These are phyloP conservation scores for Drosophila mimetica DNA, from an alignment of 2,888 invertebrate genomes.

Conservation along the genomic window DNA sequence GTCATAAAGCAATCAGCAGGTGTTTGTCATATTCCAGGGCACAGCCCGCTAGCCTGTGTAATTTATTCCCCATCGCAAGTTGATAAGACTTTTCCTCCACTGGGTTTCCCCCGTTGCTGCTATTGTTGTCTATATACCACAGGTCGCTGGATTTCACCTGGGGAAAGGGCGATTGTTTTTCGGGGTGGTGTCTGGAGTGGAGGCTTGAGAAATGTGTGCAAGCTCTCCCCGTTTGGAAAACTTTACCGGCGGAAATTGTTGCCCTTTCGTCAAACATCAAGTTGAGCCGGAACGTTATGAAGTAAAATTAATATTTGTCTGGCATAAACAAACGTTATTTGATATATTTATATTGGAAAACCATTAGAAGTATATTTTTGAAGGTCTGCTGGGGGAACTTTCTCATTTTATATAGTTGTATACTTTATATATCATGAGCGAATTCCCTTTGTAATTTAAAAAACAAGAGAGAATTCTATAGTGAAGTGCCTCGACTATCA, in stretches of 20 bases:
- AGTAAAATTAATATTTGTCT: constrained; percentile 6
- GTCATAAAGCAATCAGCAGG: constrained; percentile 68
- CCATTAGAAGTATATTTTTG: background rate
- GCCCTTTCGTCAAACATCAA: constrained; percentile 11
- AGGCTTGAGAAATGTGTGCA: constrained; percentile 12
- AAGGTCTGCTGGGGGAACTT: background rate
- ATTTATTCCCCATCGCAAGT: constrained; percentile 60
- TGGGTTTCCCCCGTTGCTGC: background rate
- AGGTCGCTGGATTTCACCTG: background rate
- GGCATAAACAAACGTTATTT: background rate
- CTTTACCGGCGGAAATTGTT: constrained; percentile 3
- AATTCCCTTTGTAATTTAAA: no score
- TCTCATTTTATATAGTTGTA: background rate
- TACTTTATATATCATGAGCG: no score
- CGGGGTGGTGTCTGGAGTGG: constrained; percentile 12
- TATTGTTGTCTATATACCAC: constrained; percentile 17
- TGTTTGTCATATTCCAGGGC: constrained; percentile 61
- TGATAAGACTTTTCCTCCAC: constrained; percentile 45
- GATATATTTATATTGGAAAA: constrained; percentile 1
- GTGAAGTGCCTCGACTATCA: no score
- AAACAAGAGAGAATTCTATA: no score
- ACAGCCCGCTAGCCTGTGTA: constrained; percentile 30
- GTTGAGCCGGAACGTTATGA: constrained; percentile 1
- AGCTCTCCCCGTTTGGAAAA: background rate
- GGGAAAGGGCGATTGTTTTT: constrained; percentile 24